Base-by-base conservation (phyloP, 2,888 invertebrate species). In the Pomacea canaliculata region DNA sequence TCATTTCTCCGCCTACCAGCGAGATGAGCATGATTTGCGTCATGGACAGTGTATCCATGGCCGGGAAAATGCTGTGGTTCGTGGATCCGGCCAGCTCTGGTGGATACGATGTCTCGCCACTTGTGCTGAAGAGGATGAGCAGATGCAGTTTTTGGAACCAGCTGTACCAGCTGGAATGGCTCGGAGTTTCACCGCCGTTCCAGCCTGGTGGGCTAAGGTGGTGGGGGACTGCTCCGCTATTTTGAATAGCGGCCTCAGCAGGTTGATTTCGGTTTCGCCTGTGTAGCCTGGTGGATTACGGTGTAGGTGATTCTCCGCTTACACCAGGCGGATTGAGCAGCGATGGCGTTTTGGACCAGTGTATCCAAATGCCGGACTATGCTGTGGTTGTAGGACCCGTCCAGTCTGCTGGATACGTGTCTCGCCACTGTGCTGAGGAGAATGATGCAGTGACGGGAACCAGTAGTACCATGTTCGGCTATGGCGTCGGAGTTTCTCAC, bases 241-340 rank as follows among this genome's bases (percentile, higher is more conserved):
- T 71, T 46, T 7, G 62, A 16, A 12, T 62, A 63, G 16, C 62
- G 71, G n/a, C n/a, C n/a, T n/a, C n/a, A n/a, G n/a, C 46, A 23
- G 63, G 62, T 62, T n/a, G n/a, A n/a, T n/a, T n/a, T n/a, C n/a
- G n/a, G 63, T 71, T 46, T 62, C 62, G 71, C 62, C 37, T 63
- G 71, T 71, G 71, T 71, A 37, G 37, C n/a, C 60, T 56, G 70
- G 23, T 71, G 71, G 71, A n/a, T n/a, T 19, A 18, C 8, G 19
- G 27, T 71, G 60, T 37, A 10, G 59, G 71, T 37, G 27, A 27
- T 18, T 16, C 16, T 19, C 23, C 19, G 12, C 19, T 46, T n/a
- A n/a, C 37, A 46, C 46, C 48, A 37, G n/a, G 69, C 4, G 7
- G 69, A 51, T 4, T 69, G n/a, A 9, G 7, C 37, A 18, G 46